Evolutionary conservation across 2,797 vertebrate species (phyloP).

Genomic region (Sebastes trivittatus): DNA sequence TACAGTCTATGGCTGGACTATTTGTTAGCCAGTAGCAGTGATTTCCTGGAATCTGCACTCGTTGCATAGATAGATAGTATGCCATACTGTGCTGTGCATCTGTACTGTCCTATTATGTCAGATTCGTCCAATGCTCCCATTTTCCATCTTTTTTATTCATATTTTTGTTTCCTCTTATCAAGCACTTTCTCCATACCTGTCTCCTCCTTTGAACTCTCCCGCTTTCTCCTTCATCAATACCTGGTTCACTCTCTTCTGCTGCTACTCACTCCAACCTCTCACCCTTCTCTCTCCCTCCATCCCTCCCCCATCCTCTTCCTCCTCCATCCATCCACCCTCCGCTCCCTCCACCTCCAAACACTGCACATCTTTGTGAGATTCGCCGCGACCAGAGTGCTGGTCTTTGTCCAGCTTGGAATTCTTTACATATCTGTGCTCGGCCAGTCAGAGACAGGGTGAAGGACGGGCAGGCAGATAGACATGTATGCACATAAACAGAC

Average conservation of each 20-base stretch:
- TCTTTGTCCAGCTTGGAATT: slow-evolving; percentile 79
- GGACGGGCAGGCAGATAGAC: slow-evolving; percentile 10
- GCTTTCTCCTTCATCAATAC: neutral
- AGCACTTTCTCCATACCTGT: neutral
- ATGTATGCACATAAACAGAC: neutral
- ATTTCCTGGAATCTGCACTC: neutral
- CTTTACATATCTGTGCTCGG: slow-evolving; percentile 73
- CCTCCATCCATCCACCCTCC: neutral
- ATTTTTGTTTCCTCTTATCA: neutral
- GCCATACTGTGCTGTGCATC: too few species aligned
- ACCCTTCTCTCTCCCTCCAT: neutral
- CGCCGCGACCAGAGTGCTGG: slow-evolving; percentile 56
- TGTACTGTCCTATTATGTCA: neutral
- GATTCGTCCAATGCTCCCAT: neutral
- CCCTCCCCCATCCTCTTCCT: neutral
- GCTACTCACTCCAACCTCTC: neutral
- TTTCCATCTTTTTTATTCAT: neutral
- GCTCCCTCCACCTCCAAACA: slow-evolving; percentile 59
- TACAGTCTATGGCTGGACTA: too few species aligned
- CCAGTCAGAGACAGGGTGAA: slow-evolving; percentile 15
- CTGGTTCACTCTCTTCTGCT: neutral
- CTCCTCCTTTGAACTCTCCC: neutral
- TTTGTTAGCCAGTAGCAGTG: too few species aligned
- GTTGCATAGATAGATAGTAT: neutral
- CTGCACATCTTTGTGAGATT: slow-evolving; percentile 75